These are phyloP conservation scores for Pemphigus obesinymphae DNA, from an alignment of 1,140 invertebrate genomes.

Conservation along the genomic window DNA sequence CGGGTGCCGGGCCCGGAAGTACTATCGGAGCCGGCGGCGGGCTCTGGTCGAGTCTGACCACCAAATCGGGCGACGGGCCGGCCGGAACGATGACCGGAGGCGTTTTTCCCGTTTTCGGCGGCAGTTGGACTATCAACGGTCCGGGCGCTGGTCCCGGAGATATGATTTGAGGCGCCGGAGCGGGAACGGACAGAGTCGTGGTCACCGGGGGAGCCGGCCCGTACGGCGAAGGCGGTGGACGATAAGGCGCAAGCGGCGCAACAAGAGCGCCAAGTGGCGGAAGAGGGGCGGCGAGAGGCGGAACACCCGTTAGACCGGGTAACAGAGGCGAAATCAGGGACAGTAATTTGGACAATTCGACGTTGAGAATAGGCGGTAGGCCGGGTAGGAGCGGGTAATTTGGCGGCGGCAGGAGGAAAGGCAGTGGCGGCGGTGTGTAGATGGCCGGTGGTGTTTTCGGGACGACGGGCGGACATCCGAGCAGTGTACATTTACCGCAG, in stretches of 20 bases:
- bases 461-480: background rate
- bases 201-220: background rate
- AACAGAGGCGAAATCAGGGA: background rate
- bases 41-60: background rate
- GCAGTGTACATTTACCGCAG: background rate
- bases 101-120: background rate
- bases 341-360: background rate
- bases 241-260: background rate
- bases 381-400: background rate
- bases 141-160: background rate
- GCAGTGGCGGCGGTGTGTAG: background rate
- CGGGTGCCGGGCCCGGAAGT: background rate
- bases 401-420: background rate
- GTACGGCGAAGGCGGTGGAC: background rate
- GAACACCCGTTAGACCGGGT: background rate
- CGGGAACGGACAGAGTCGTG: background rate
- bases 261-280: background rate
- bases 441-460: background rate
- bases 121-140: background rate
- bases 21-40: background rate
- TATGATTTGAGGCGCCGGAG: background rate
- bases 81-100: background rate
- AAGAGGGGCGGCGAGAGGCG: background rate
- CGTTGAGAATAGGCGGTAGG: too few relatives aligned
- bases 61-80: background rate